Percentiles rank a stretch among this genome's conserved stretches.
These are phyloP conservation scores for Idaea dimidiata DNA, from an alignment of 2,888 invertebrate genomes.

Conservation along the genomic window DNA sequence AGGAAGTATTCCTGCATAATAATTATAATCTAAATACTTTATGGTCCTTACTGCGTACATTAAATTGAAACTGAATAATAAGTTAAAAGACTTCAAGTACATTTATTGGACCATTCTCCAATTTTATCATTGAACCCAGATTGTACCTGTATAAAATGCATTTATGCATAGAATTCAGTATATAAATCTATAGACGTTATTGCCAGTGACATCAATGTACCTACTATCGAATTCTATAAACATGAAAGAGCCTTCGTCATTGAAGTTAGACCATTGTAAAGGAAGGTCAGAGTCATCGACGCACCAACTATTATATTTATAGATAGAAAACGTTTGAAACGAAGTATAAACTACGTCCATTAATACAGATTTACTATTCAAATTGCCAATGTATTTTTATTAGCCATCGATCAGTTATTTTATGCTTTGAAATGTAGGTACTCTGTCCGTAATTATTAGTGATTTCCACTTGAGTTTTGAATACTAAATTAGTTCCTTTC, in stretches of 20 bases:
- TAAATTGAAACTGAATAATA: background rate
- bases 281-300: constrained; percentile 50
- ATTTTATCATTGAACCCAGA: too few relatives aligned
- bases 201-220: background rate
- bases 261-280: constrained; percentile 47
- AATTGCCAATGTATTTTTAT: constrained; percentile 23
- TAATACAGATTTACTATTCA: constrained; percentile 23
- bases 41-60: too few relatives aligned
- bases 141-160: too few relatives aligned
- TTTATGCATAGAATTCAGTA: too few relatives aligned
- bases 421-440: constrained; percentile 24
- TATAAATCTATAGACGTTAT: background rate
- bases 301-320: constrained; percentile 33
- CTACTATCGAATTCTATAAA: background rate
- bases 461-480: constrained; percentile 15
- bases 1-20: too few relatives aligned
- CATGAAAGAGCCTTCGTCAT: constrained; percentile 46
- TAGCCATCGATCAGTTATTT: constrained; percentile 15
- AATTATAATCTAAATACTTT: too few relatives aligned
- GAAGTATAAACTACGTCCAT: constrained; percentile 20
- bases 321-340: constrained; percentile 27
- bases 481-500: background rate
- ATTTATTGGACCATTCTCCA: background rate
- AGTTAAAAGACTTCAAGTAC: background rate
- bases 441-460: constrained; percentile 32